Conservation (phyloP, 2,113 vertebrate species). For the Salvator merianae region DNA sequence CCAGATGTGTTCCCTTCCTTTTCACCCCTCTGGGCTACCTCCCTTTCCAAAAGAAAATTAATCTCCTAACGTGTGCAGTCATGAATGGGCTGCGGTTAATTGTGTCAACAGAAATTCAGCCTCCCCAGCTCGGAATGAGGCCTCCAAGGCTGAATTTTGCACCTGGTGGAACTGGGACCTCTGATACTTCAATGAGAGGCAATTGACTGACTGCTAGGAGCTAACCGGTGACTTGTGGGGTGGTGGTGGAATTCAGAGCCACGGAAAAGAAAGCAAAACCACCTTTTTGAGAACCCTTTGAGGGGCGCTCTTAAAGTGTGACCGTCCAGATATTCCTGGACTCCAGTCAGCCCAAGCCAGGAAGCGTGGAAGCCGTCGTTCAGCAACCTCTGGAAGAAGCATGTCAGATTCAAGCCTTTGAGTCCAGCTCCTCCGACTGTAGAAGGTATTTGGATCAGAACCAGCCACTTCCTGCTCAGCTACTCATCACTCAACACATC, state of each 20-base stretch:
- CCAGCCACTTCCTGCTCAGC: not conserved
- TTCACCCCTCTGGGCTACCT: conserved; percentile 61
- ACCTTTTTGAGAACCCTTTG: no score
- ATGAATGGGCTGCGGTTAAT: conserved; percentile 30
- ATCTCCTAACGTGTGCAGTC: conserved; percentile 53
- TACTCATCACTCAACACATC: not conserved
- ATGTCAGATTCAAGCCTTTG: no score
- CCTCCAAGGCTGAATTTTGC: not conserved
- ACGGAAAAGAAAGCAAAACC: not conserved
- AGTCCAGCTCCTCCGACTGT: no score
- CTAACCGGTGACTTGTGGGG: not conserved
- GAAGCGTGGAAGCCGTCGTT: no score
- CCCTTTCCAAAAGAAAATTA: conserved; percentile 52
- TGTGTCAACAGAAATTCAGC: conserved; percentile 13
- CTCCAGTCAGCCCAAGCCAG: no score
- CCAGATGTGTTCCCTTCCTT: conserved; percentile 52
- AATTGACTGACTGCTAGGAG: not conserved
- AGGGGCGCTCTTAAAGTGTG: no score
- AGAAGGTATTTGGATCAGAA: not conserved
- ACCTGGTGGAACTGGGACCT: conserved; percentile 2
- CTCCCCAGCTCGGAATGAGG: conserved; percentile 15
- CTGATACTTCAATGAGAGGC: fast-evolving
- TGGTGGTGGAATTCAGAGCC: no score
- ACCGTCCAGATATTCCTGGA: no score
- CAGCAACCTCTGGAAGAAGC: no score